Evolutionary conservation across 2,113 vertebrate genomes (phyloP).

Genomic region (Rostratula benghalensis): DNA sequence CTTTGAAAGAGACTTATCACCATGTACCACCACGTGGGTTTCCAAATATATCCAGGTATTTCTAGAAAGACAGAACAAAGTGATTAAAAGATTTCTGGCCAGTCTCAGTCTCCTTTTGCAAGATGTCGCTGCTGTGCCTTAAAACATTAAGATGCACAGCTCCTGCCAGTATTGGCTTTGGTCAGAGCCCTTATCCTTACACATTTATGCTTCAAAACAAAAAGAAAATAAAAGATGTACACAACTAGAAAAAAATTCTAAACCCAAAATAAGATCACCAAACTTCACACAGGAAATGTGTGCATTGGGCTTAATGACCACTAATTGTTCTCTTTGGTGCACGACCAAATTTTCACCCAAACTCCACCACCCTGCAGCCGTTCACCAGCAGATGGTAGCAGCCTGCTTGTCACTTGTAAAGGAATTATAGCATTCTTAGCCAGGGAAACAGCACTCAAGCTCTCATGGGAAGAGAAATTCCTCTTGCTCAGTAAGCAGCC

Average conservation of each 20-base stretch:
- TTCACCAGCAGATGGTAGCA: slow-evolving; percentile 36
- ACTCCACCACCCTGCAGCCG: background rate
- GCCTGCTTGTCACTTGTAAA: slow-evolving; percentile 29
- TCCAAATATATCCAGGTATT: background rate
- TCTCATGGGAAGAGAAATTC: slow-evolving; percentile 44
- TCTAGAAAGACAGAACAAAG: background rate
- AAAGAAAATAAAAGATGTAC: background rate
- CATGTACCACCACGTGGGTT: background rate
- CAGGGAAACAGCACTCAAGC: background rate
- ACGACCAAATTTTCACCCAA: background rate
- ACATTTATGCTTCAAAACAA: background rate
- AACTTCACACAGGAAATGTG: background rate
- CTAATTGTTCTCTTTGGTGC: background rate
- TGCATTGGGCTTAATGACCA: background rate
- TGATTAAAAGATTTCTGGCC: background rate
- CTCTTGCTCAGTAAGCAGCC: slow-evolving; percentile 57
- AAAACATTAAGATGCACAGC: background rate
- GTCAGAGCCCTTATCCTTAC: background rate
- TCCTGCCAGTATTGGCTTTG: background rate
- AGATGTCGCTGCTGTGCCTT: background rate
- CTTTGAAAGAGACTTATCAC: background rate
- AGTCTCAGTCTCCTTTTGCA: background rate
- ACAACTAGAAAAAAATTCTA: background rate
- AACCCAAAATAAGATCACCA: background rate
- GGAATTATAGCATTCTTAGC: slow-evolving; percentile 27